Evolutionary conservation across 2,113 vertebrate genomes (phyloP), one percentile per base, ranked within the genome.

Genomic region (Neoarius graeffei): DNA sequence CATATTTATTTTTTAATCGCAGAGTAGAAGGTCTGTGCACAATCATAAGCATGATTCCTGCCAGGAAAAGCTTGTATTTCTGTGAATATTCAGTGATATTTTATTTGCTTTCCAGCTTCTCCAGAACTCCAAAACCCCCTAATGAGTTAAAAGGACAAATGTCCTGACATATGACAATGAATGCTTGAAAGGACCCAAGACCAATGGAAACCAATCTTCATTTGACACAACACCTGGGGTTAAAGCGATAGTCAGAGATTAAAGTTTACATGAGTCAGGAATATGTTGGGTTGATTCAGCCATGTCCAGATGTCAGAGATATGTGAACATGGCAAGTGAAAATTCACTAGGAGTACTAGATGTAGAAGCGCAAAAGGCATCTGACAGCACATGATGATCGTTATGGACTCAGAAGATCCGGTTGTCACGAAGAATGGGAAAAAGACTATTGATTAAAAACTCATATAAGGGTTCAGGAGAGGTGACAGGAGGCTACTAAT

Each of bases 401-500:
- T 13, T 14, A 13, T 25, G 57, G 57, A 35, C 30, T 48, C 14
- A 0, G 10, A 62, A 10, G 19, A 35, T 42, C 54, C 0, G 17
- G 57, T 42, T 82, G 19, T 81, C 27, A 60, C 23, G 54, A 60
- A 59, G n/a, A 8, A 59, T 30, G 14, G 8, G 9, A 23, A 59
- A 30, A 60, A 82, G 80, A 11, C 56, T 62, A 62, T 82, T 82
- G 80, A 62, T 82, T 82, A 60, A 81, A 81, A 81, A 81, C 80
- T 42, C 27, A 48, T 81, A 19, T 30, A 62, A 23, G 57, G 19
- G 30, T 81, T 82, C 57, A 62, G 30, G 80, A 42, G 19, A 82
- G 59, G 80, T 1, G 25, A 42, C 30, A 48, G 30, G 80, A 82
- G 57, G 57, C 19, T 48, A 62, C 30, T 62, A 25, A 48, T 82